Base-by-base conservation (phyloP, 2,888 invertebrate species). In the Synergus japonicus region DNA sequence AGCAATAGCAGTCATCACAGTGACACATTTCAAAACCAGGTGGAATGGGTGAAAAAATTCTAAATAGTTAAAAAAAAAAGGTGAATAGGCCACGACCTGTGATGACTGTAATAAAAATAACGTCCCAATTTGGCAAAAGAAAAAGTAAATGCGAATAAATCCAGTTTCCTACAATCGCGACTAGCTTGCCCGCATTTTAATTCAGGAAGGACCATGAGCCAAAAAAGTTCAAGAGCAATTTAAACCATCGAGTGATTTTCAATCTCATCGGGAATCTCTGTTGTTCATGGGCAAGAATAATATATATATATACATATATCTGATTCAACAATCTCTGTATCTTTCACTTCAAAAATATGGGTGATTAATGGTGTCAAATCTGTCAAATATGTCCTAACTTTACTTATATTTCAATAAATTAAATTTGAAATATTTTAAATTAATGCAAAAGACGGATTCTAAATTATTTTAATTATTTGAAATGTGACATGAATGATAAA, bases 171-270 rank as follows among this genome's bases (percentile, higher is more conserved):
- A 29, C 22, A 60, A 60, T 60, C 60, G 22, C 12, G 60, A 60
- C 22, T 29, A 22, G 12, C 29, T 60, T 54, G 22, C 22, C 60
- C 60, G 60, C 60, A 60, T 60, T 60, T 60, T 60, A 22, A 60
- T 22, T 29, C 60, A 60, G 60, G 60, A 60, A 60, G 18, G 60
- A 60, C 60, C 60, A 29, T 60, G 60, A 60, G 22, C 60, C 60
- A 60, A 4, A 60, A 60, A 60, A 22, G 18, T 60, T 60, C 60
- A 60, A 60, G 60, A 22, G 60, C 22, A 29, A 60, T 18, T 60
- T 3, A 60, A 29, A 60, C 22, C 60, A 12, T 22, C 18, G 12
- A 22, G 10, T 12, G 7, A 4, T 60, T 29, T 22, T 29, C 18
- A 18, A 60, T 29, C 60, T 60, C 60, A 60, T 60, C 29, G 22